Conservation (phyloP, 2,797 vertebrate species). For the Oryzias dopingdopingensis region DNA sequence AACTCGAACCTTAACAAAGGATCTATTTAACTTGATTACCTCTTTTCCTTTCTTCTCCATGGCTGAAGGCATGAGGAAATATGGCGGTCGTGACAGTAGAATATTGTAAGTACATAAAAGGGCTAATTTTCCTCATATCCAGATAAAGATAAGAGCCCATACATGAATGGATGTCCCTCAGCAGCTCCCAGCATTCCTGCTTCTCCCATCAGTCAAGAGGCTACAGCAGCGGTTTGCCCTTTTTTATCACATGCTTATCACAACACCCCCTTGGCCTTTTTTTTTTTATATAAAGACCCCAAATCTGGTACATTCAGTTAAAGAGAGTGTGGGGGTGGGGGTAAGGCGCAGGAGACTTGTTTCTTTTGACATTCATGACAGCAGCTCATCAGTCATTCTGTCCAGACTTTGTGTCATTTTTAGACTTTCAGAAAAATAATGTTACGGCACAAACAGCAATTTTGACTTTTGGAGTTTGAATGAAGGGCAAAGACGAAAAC, state of each 20-base stretch:
- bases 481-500: conserved; percentile 43
- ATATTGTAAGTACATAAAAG: conserved; percentile 72
- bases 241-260: conserved; percentile 82
- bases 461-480: conserved; percentile 67
- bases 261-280: conserved; percentile 70
- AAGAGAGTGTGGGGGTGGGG: conserved; percentile 17
- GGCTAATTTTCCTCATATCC: conserved; percentile 59
- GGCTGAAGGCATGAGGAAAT: conserved; percentile 59
- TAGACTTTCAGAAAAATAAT: conserved; percentile 85
- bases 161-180: conserved; percentile 57
- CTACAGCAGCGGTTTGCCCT: conserved; percentile 68
- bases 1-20: conserved; percentile 47
- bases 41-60: conserved; percentile 61
- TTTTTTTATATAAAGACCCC: conserved; percentile 72
- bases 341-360: conserved; percentile 79
- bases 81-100: conserved; percentile 59
- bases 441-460: conserved; percentile 76
- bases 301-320: conserved; percentile 21
- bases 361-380: conserved; percentile 83
- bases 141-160: conserved; percentile 65
- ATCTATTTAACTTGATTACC: conserved; percentile 69
- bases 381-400: conserved; percentile 85
- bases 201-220: conserved; percentile 33
- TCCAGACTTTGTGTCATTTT: conserved; percentile 76
- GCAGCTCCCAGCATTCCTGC: conserved; percentile 31